These are phyloP conservation scores for Pachycephala philippinensis DNA, from an alignment of 2,113 vertebrate species.

Conservation along the genomic window DNA sequence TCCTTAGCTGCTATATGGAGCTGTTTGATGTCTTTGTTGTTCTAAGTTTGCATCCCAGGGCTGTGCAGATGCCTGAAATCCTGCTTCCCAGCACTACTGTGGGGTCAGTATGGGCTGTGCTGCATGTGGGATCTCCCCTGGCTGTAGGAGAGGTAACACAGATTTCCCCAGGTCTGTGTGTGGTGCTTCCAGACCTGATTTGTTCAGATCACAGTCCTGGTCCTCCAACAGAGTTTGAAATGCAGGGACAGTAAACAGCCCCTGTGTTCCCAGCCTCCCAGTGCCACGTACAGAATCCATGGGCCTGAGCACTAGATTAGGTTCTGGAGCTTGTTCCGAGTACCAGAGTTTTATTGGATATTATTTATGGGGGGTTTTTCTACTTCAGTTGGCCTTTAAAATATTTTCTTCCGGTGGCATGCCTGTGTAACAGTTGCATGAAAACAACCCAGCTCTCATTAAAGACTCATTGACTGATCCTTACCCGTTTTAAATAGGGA, in stretches of 20 bases:
- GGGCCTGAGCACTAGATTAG: neutral
- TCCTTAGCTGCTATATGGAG: neutral
- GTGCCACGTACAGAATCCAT: neutral
- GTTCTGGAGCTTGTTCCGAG: neutral
- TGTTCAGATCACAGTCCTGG: neutral
- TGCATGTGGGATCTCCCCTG: neutral
- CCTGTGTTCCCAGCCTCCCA: neutral
- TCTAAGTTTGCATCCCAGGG: neutral
- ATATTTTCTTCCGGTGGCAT: neutral
- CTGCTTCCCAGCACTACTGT: neutral
- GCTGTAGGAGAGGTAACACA: neutral
- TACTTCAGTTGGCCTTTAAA: neutral
- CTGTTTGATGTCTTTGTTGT: neutral
- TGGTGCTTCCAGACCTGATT: neutral
- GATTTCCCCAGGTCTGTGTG: neutral
- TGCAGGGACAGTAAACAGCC: neutral
- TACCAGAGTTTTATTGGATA: neutral
- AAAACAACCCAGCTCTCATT: neutral
- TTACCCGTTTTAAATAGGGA: constrained; percentile 5
- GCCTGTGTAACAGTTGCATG: neutral
- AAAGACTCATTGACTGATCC: neutral
- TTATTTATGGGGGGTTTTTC: neutral
- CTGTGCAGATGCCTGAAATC: neutral
- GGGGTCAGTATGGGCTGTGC: neutral
- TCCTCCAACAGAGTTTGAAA: neutral